A percentile compares a stretch with the other conserved stretches of the same genome.
Evolutionary conservation across 2,888 invertebrate genomes (phyloP).

Genomic region (Conomelus anceps): DNA sequence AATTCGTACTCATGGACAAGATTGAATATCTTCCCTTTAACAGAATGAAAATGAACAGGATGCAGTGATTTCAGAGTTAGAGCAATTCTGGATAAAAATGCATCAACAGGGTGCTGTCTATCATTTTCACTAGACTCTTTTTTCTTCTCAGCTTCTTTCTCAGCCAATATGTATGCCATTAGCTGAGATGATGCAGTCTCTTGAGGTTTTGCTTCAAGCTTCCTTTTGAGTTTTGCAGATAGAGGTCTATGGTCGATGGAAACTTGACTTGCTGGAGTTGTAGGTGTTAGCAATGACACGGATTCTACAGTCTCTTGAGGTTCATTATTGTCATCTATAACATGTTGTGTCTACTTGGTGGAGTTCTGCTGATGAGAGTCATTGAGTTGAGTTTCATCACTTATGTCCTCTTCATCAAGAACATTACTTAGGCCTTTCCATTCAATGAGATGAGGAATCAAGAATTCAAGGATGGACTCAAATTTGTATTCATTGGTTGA

Average conservation of each 20-base stretch:
- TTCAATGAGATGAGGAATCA: constrained; percentile 32
- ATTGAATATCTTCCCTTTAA: not conserved
- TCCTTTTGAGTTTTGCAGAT: no score
- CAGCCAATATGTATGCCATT: not conserved
- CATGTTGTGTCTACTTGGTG: not conserved
- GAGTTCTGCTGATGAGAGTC: constrained; percentile 7
- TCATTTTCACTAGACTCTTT: not conserved
- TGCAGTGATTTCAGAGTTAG: not conserved
- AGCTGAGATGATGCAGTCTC: no score
- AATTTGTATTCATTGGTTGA: constrained; percentile 31
- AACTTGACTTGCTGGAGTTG: no score
- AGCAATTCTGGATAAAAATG: not conserved
- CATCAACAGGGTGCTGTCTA: not conserved
- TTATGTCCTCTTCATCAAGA: constrained; percentile 6
- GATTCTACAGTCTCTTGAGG: not conserved
- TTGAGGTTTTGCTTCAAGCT: no score
- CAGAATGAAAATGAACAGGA: not conserved
- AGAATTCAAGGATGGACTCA: constrained; percentile 32
- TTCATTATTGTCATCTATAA: not conserved
- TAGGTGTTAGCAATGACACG: not conserved
- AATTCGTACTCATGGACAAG: not conserved
- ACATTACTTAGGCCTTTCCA: constrained; percentile 22
- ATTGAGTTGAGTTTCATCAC: not conserved
- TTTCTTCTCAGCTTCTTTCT: not conserved
- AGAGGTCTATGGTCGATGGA: no score